Evolutionary conservation across 2,113 vertebrate species (phyloP), one percentile per base, ranked within the genome.

Genomic region (Burhinus bistriatus): DNA sequence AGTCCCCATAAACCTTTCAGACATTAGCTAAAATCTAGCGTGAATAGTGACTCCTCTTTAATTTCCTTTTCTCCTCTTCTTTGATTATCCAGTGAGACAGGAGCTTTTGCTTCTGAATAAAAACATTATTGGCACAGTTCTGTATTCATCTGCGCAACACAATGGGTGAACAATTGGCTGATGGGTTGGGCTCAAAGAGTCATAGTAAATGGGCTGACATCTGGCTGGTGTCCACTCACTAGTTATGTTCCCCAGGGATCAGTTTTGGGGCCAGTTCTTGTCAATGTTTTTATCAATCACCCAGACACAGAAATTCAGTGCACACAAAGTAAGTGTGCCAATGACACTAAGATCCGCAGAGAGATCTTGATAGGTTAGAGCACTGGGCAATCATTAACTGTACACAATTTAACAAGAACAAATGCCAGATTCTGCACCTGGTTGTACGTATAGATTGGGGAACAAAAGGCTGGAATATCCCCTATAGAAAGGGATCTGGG

Each of bases 371-470:
- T 12, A 30, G 12, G 8, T 45, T 57, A 64, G 36, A 57, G 12
- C 38, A 70, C 38, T n/a, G 15, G 6, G 15, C 29, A 82, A n/a
- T 40, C 36, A 58, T 45, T 29, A 81, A 8, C 29, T 0, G 0
- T 23, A 47, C 11, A 21, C 83, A 34, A 44, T 71, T 61, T 49
- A 58, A 58, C 23, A 70, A 32, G 16, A 52, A 30, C 12, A 52
- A 62, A 58, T 34, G 9, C 6, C 40, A 82, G 36, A 57, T 61
- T 38, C 49, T 51, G 20, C 34, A 62, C 6, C 5, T 29, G 23
- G 1, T 1, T n/a, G 23, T 29, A 47, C 2, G 0, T 23, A 32
- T 1, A 44, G 42, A 15, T 2, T 38, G 9, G 5, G 38, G 12
- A 5, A 61, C 13, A 80, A 19, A 18, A 51, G 12, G 25, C 11